These are phyloP conservation scores for Solenodon paradoxus DNA, from an alignment of 2,113 vertebrate genomes.

Conservation along the genomic window DNA sequence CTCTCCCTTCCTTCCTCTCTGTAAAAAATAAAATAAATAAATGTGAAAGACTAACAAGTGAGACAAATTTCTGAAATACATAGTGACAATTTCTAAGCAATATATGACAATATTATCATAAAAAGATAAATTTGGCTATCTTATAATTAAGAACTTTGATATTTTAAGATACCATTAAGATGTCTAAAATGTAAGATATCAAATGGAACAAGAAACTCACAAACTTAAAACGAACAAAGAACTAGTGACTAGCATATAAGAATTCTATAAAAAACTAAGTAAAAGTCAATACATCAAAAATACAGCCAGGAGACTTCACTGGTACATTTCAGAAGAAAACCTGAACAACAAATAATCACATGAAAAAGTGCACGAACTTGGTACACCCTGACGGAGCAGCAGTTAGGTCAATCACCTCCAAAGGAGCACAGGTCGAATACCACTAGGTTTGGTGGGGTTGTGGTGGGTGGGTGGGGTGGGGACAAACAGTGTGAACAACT, in stretches of 20 bases:
- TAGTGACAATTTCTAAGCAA: not conserved
- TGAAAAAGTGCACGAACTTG: not conserved
- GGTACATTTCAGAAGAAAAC: not conserved
- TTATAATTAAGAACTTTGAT: not conserved
- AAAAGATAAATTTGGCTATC: constrained; percentile 10
- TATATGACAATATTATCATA: not conserved
- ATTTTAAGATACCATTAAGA: not conserved
- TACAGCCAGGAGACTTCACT: not conserved
- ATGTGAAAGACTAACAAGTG: too few relatives aligned
- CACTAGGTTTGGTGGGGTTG: too few relatives aligned
- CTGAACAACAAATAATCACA: not conserved
- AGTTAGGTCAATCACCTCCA: too few relatives aligned
- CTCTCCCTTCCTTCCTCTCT: too few relatives aligned
- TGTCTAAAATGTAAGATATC: not conserved
- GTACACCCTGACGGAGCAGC: too few relatives aligned
- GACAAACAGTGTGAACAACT: too few relatives aligned
- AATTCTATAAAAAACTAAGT: not conserved
- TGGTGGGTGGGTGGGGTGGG: too few relatives aligned
- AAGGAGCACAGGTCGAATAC: too few relatives aligned
- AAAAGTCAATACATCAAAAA: not conserved
- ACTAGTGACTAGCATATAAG: not conserved
- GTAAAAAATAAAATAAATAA: too few relatives aligned
- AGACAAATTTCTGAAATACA: not conserved
- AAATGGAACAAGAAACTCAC: not conserved
- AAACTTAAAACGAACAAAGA: not conserved